Conservation (phyloP, 2,888 invertebrate genomes). For the Gnatocerus cornutus region DNA sequence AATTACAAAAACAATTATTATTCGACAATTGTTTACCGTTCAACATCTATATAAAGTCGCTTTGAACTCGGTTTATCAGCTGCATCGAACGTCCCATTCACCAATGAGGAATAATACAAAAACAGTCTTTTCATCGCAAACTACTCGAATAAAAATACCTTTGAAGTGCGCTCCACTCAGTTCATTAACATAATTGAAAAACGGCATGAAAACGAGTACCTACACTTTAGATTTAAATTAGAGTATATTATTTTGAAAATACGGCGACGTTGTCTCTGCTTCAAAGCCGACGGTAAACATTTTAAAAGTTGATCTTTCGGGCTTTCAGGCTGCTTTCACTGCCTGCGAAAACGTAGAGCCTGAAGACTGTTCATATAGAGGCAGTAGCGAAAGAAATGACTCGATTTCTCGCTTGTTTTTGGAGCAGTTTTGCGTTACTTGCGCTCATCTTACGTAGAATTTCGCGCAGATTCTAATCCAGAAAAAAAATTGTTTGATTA, state of each 20-base stretch:
- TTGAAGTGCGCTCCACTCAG: conserved; percentile 4
- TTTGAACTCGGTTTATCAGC: conserved; percentile 42
- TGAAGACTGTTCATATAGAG: too few relatives aligned
- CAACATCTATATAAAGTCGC: conserved; percentile 46
- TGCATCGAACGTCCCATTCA: conserved; percentile 25
- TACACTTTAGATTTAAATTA: background rate
- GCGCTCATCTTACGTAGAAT: too few relatives aligned
- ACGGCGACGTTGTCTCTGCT: background rate
- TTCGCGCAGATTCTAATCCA: too few relatives aligned
- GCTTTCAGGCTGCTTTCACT: too few relatives aligned
- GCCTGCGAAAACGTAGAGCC: too few relatives aligned
- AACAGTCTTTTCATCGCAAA: conserved; percentile 24
- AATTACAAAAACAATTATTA: conserved; percentile 55
- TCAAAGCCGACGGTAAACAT: too few relatives aligned
- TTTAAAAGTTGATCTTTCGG: too few relatives aligned
- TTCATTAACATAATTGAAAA: conserved; percentile 4
- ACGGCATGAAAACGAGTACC: background rate
- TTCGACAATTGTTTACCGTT: conserved; percentile 51
- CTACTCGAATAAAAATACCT: conserved; percentile 4
- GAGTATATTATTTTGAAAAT: background rate
- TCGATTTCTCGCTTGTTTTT: too few relatives aligned
- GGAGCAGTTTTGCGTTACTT: too few relatives aligned
- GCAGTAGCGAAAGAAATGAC: too few relatives aligned
- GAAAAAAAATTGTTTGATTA: too few relatives aligned
- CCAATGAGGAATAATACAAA: conserved; percentile 19